Conservation (phyloP, 92 coral and sea anemone species). For the Parazoanthus darwini region DNA sequence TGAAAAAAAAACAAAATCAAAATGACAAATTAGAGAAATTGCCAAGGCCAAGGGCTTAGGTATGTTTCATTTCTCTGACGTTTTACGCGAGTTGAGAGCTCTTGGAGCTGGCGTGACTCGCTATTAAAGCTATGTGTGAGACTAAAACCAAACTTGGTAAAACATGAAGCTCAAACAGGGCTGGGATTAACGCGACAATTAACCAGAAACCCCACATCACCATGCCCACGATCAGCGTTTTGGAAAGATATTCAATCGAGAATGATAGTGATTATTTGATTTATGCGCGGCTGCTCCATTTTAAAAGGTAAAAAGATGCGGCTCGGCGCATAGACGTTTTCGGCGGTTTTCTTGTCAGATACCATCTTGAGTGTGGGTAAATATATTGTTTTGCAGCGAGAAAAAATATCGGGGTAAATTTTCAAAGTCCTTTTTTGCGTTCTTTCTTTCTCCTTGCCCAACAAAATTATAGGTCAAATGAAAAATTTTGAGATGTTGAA, state of each 20-base stretch:
- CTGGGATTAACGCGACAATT: not conserved
- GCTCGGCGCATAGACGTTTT: not conserved
- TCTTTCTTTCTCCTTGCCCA: not conserved
- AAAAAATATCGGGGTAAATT: not conserved
- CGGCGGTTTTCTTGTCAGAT: not conserved
- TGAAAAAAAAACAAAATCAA: not conserved
- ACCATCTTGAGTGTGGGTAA: not conserved
- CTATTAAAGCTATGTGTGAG: not conserved
- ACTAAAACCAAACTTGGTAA: not conserved
- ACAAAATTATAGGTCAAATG: not conserved
- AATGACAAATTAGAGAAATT: not conserved
- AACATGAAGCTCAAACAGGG: not conserved
- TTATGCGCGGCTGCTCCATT: not conserved
- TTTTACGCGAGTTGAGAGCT: not conserved
- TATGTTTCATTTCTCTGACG: not conserved
- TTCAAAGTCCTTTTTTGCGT: not conserved
- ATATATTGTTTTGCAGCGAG: not conserved
- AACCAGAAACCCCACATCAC: not conserved
- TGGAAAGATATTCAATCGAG: not conserved
- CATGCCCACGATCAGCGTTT: not conserved
- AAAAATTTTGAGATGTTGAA: not conserved
- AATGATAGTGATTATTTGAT: not conserved
- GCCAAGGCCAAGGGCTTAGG: not conserved
- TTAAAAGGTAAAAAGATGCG: not conserved
- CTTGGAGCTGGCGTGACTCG: not conserved